phyloP scores from a whole-genome alignment of 1,140 invertebrate genomes.

The Euwallacea similis region DNA sequence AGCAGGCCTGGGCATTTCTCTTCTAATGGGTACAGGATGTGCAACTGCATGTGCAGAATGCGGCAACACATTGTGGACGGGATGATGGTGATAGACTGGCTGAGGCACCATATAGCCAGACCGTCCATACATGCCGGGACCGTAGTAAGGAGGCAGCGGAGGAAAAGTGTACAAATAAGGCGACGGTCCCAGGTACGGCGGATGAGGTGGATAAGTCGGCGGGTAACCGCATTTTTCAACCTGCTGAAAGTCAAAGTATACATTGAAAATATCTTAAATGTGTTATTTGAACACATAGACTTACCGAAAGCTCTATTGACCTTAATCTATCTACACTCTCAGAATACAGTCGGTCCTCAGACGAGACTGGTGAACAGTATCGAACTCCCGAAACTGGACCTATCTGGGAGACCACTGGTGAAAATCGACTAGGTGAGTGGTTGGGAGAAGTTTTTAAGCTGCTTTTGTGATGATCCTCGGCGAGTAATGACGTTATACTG shows the following conservation, averaged over 20 bases:
- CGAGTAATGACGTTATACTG: conserved; percentile 76
- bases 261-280: conserved; percentile 1
- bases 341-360: conserved; percentile 51
- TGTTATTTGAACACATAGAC: conserved; percentile 23
- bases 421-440: conserved; percentile 53
- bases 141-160: conserved; percentile 46
- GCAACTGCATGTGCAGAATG: conserved; percentile 15
- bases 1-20: conserved; percentile 46
- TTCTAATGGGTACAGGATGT: conserved; percentile 41
- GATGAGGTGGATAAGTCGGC: conserved; percentile 41
- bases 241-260: conserved; percentile 41
- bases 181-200: conserved; percentile 40
- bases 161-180: conserved; percentile 48
- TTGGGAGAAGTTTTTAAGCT: conserved; percentile 45
- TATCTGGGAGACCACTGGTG: conserved; percentile 34
- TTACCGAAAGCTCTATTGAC: conserved; percentile 52
- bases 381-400: conserved; percentile 8
- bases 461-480: conserved; percentile 51
- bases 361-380: conserved; percentile 40
- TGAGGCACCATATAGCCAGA: conserved; percentile 42
- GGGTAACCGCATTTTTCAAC: conserved; percentile 48
- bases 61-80: conserved; percentile 22
- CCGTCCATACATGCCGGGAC: conserved; percentile 42
- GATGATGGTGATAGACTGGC: conserved; percentile 45
- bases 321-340: conserved; percentile 51